Percentiles rank a stretch among this genome's conserved stretches.
phyloP scores from a whole-genome alignment of 2,797 vertebrate species.

The Sebastes oblongus region DNA sequence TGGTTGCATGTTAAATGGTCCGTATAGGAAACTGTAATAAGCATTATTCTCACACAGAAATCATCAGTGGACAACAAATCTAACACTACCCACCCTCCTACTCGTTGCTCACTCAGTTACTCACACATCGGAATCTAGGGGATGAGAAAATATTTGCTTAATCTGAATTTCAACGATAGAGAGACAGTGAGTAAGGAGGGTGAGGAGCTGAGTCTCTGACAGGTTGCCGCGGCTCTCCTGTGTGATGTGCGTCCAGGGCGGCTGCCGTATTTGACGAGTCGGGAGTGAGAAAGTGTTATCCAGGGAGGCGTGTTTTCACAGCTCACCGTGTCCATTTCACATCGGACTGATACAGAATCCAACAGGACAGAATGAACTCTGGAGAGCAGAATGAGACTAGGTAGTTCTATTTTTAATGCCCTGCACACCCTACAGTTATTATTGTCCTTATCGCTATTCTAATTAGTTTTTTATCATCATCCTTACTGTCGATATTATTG shows the following conservation, averaged over 20 bases:
- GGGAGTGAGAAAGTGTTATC: neutral
- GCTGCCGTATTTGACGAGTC: neutral
- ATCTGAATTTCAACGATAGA: conserved; percentile 31
- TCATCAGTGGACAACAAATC: conserved; percentile 14
- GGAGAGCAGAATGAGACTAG: conserved; percentile 3
- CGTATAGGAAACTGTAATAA: conserved; percentile 22
- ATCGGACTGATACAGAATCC: conserved; percentile 58
- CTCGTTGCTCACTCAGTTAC: conserved; percentile 35
- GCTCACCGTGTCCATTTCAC: conserved; percentile 67
- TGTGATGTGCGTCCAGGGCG: conserved; percentile 59
- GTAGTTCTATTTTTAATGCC: neutral
- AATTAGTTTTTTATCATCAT: neutral
- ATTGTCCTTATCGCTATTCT: neutral
- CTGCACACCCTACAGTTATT: neutral
- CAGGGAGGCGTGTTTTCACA: conserved; percentile 67
- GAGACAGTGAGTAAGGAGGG: neutral
- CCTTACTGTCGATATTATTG: neutral
- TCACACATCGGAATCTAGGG: conserved; percentile 23
- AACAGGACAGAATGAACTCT: conserved; percentile 54
- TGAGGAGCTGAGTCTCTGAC: conserved; percentile 26
- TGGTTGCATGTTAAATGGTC: conserved; percentile 14
- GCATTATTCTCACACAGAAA: conserved; percentile 21
- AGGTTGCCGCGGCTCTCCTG: conserved; percentile 15
- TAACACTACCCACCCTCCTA: conserved; percentile 25
- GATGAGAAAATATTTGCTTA: conserved; percentile 53